Percentiles rank a stretch among this genome's conserved stretches.
Conservation (phyloP, 2,888 invertebrate species). For the Temnothorax unifasciatus region DNA sequence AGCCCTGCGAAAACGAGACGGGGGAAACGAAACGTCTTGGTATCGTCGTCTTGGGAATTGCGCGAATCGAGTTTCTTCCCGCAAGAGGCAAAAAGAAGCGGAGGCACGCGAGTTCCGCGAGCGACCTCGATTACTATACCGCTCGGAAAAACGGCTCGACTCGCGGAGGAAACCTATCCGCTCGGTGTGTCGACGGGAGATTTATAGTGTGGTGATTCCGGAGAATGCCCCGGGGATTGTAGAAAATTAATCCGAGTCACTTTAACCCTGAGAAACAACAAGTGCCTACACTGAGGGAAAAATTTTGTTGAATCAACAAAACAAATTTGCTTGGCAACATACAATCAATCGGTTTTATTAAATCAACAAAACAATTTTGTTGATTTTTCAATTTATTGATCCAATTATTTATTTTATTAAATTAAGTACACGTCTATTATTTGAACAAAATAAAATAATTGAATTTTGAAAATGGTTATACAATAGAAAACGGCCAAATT, state of each 20-base stretch:
- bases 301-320: too few species aligned
- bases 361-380: too few species aligned
- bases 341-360: too few species aligned
- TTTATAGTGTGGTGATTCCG: conserved; percentile 32
- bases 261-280: conserved; percentile 18
- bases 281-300: too few species aligned
- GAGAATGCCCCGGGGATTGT: conserved; percentile 18
- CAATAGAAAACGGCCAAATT: too few species aligned
- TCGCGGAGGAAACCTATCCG: conserved; percentile 35
- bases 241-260: conserved; percentile 23
- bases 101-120: conserved; percentile 50
- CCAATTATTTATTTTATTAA: too few species aligned
- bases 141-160: conserved; percentile 46
- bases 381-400: too few species aligned
- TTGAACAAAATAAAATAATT: too few species aligned
- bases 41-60: conserved; percentile 70
- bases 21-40: conserved; percentile 64
- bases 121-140: conserved; percentile 52
- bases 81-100: conserved; percentile 48
- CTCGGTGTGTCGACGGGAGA: conserved; percentile 31
- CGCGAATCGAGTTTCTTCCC: conserved; percentile 74
- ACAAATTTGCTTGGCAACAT: too few species aligned
- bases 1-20: conserved; percentile 53
- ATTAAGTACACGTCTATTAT: too few species aligned
- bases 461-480: too few species aligned